phyloP scores from a whole-genome alignment of 2,113 vertebrate species.

The Rana temporaria region DNA sequence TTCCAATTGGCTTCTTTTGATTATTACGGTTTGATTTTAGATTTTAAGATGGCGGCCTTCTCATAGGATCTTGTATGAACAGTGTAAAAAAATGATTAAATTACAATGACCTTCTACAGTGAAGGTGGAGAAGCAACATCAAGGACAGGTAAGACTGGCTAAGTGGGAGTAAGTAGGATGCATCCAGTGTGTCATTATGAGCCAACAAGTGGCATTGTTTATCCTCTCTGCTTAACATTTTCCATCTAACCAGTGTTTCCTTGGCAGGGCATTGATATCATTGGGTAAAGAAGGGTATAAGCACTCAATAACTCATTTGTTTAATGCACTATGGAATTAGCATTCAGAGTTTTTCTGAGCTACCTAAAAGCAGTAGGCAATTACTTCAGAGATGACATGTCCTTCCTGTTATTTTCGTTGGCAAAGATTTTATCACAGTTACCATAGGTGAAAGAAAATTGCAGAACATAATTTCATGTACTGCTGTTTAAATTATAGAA shows the following conservation, averaged over 20 bases:
- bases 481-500: too few relatives aligned
- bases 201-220: not conserved
- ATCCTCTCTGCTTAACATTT: not conserved
- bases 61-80: too few relatives aligned
- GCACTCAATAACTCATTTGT: conserved; percentile 8
- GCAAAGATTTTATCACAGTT: not conserved
- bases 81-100: too few relatives aligned
- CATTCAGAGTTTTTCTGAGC: not conserved
- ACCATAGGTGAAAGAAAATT: conserved; percentile 18
- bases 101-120: too few relatives aligned
- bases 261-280: not conserved
- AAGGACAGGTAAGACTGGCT: too few relatives aligned
- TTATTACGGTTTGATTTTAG: too few relatives aligned
- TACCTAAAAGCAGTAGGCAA: not conserved
- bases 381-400: conserved; percentile 11
- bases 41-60: too few relatives aligned
- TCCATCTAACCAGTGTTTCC: not conserved
- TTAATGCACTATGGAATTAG: conserved; percentile 18
- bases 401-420: too few relatives aligned
- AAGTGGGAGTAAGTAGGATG: too few relatives aligned
- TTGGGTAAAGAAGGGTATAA: not conserved
- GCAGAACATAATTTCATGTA: not conserved
- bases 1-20: too few relatives aligned
- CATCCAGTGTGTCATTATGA: not conserved
- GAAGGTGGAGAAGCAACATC: too few relatives aligned